Conservation (phyloP, 2,888 invertebrate genomes). For the Philereme transversata region DNA sequence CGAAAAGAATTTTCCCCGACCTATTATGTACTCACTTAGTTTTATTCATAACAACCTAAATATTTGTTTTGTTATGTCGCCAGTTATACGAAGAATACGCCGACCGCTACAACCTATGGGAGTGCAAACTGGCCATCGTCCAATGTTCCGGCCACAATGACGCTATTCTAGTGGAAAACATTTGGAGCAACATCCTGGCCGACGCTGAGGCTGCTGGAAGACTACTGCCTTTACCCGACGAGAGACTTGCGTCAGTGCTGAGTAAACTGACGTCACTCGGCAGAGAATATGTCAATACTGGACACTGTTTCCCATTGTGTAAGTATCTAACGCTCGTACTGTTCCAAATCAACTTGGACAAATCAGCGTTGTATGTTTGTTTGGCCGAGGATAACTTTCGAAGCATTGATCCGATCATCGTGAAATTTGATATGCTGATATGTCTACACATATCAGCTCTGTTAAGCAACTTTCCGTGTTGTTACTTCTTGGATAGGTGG, state of each 20-base stretch:
- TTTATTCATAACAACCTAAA: too few relatives aligned
- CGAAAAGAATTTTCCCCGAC: too few relatives aligned
- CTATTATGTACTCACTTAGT: too few relatives aligned
- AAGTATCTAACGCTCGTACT: constrained; percentile 52
- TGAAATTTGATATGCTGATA: too few relatives aligned
- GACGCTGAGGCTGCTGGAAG: constrained; percentile 82
- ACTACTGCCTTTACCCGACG: constrained; percentile 68
- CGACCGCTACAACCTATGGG: constrained; percentile 94
- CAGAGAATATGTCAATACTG: constrained; percentile 90
- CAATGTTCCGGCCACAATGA: constrained; percentile 97
- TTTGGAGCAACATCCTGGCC: constrained; percentile 94
- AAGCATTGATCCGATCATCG: too few relatives aligned
- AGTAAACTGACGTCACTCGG: constrained; percentile 91
- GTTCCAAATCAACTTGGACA: not conserved
- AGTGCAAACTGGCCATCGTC: constrained; percentile 97
- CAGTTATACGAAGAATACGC: constrained; percentile 96
- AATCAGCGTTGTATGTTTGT: too few relatives aligned
- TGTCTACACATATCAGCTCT: not conserved
- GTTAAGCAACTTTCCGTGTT: too few relatives aligned
- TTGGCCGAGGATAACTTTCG: too few relatives aligned
- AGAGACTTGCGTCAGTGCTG: constrained; percentile 88
- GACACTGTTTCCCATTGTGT: constrained; percentile 95
- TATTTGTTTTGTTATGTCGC: constrained; percentile 1
- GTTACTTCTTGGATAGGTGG: too few relatives aligned
- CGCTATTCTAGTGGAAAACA: constrained; percentile 92